Percentiles rank a stretch among this genome's conserved stretches.
Evolutionary conservation across 2,113 vertebrate genomes (phyloP).

Genomic region (Malurus elegans): DNA sequence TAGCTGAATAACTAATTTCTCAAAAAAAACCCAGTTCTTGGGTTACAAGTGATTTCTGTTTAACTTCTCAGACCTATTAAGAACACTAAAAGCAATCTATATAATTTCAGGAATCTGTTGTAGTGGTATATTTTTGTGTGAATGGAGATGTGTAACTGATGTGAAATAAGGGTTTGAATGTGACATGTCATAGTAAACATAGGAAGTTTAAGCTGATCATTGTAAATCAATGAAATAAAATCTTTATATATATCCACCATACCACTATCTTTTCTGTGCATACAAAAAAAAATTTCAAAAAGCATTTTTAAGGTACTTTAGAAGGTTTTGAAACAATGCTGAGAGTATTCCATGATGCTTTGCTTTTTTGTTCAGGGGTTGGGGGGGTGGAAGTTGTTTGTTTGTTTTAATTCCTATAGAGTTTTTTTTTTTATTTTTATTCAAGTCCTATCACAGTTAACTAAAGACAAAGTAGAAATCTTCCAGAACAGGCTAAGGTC

Average conservation of each 20-base stretch:
- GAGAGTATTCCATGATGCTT: not conserved
- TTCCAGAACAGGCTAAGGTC: not conserved
- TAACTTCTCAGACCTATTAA: not conserved
- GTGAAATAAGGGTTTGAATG: slow-evolving; percentile 38
- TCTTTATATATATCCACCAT: not conserved
- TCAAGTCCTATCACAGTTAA: not conserved
- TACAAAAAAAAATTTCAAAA: not conserved
- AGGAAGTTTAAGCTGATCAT: slow-evolving; percentile 20
- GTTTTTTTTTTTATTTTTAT: not conserved
- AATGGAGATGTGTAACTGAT: slow-evolving; percentile 28
- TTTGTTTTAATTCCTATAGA: not conserved
- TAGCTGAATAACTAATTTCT: not conserved
- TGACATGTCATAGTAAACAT: not conserved
- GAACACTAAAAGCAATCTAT: not conserved
- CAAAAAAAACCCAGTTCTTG: not conserved
- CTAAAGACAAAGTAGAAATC: not conserved
- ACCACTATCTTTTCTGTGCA: slow-evolving; percentile 7
- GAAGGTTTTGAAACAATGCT: not conserved
- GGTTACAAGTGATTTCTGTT: not conserved
- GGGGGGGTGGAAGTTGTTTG: not conserved
- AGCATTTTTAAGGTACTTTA: not conserved
- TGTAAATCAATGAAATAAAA: slow-evolving; percentile 50
- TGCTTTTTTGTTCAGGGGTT: not conserved
- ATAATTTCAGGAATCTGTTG: not conserved
- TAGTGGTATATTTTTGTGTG: slow-evolving; percentile 21